Evolutionary conservation across 2,888 invertebrate species (phyloP).

Genomic region (Oeneis ivallda): DNA sequence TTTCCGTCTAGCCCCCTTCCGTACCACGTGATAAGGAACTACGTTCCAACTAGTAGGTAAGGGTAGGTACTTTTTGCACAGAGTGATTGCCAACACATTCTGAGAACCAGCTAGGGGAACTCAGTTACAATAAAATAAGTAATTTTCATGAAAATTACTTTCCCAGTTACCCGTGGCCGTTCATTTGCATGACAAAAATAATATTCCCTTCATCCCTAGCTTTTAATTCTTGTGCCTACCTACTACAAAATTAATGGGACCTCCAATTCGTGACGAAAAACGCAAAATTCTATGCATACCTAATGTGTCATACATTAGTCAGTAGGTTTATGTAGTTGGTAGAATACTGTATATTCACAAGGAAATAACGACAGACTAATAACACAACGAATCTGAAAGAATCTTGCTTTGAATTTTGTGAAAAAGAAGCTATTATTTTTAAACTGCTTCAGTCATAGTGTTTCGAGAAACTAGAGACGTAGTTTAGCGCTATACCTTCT

Average conservation of each 20-base stretch:
- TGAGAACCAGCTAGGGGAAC: too few species aligned
- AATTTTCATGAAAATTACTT: conserved; percentile 3
- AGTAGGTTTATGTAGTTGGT: background rate
- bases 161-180: background rate
- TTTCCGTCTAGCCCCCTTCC: too few species aligned
- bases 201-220: conserved; percentile 11
- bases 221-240: conserved; percentile 6
- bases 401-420: background rate
- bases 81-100: too few species aligned
- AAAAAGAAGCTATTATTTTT: background rate
- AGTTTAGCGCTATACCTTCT: background rate
- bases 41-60: too few species aligned
- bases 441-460: background rate
- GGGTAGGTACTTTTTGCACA: too few species aligned
- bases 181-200: conserved; percentile 15
- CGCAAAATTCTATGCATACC: conserved; percentile 4
- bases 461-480: background rate
- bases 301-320: background rate
- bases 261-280: conserved; percentile 4
- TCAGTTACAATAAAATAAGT: background rate
- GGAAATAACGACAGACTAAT: background rate
- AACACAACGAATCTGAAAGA: background rate
- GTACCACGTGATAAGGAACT: too few species aligned
- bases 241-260: conserved; percentile 4
- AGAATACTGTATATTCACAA: background rate